A percentile compares a stretch with the other conserved stretches of the same genome.
These are phyloP conservation scores for Phrynocephalus vlangalii DNA, from an alignment of 2,797 vertebrate species.

Conservation along the genomic window DNA sequence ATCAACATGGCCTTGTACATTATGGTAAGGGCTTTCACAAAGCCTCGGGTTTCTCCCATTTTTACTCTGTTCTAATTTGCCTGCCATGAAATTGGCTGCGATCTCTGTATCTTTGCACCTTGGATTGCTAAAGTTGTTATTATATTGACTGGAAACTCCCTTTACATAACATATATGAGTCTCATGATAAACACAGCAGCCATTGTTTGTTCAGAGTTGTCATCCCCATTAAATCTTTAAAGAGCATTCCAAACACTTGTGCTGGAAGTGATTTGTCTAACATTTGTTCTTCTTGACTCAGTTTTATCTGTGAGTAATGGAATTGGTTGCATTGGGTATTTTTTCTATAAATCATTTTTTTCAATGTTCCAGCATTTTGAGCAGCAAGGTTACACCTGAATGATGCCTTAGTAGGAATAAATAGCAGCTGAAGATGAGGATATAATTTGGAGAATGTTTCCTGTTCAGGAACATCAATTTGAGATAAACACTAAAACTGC, in stretches of 20 bases:
- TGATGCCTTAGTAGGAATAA: conserved; percentile 28
- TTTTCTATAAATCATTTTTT: conserved; percentile 35
- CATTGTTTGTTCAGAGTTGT: conserved; percentile 6
- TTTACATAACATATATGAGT: conserved; percentile 13
- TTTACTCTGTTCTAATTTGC: conserved; percentile 2
- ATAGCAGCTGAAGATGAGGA: conserved; percentile 22
- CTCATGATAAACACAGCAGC: conserved; percentile 40
- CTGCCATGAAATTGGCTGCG: conserved; percentile 29
- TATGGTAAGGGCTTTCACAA: neutral
- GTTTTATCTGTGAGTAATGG: conserved; percentile 22
- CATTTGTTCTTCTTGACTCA: conserved; percentile 37
- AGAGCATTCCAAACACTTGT: conserved; percentile 13
- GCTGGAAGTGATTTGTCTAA: conserved; percentile 8
- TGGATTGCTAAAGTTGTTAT: conserved; percentile 49
- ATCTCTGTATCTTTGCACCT: conserved; percentile 39
- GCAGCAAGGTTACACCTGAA: conserved; percentile 19
- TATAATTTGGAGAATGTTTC: conserved; percentile 33
- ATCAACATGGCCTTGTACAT: conserved; percentile 17
- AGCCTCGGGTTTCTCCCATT: neutral
- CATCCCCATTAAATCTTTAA: conserved; percentile 27
- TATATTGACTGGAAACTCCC: conserved; percentile 23
- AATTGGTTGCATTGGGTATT: conserved; percentile 36
- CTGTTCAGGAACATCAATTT: conserved; percentile 39
- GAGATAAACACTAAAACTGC: conserved; percentile 34
- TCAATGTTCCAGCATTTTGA: conserved; percentile 31